Evolutionary conservation across 2,888 invertebrate genomes (phyloP), one percentile per base, ranked within the genome.

Genomic region (Amaurobius ferox): DNA sequence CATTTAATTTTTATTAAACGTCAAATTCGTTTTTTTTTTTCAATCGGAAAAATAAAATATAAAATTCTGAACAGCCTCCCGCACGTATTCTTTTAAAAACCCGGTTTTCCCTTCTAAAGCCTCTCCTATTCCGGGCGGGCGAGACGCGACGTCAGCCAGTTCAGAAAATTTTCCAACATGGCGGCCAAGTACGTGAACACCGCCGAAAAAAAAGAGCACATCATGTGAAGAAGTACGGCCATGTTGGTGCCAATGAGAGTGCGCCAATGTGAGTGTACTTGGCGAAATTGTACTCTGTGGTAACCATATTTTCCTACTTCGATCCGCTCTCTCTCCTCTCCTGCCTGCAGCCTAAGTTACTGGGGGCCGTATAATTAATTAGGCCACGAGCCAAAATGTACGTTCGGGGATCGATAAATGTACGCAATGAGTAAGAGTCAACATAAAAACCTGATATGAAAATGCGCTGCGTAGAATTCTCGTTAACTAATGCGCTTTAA

Each of bases 161-260:
- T 55, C 23, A 55, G 55, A 55, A 55, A 55, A 55, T 55, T 55
- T 55, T 55, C 55, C 55, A 55, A 55, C 55, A 55, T 55, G 55
- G 55, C 55, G 55, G 55, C 55, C 55, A 23, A 55, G 55, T 55
- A 55, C 55, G 23, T 19, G 55, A 55, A 55, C 55, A 55, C 2
- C 1, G 23, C 7, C 5, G 5, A 23, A 55, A 23, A 23, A 55
- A 55, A 55, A 55, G 23, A 16, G 55, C 55, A 55, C 55, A 55
- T 55, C 55, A 55, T 55, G 55, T 55, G 55, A 23, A 55, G 55
- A 23, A 55, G 55, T 55, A 55, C 55, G 55, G 55, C 55, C 55
- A 55, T 55, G 55, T 55, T 55, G 55, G 55, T 16, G 55, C 7
- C 23, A 55, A 23, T 6, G 55, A 55, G 13, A 55, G 55, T 55